Percentiles rank a stretch among this genome's conserved stretches.
phyloP scores from a whole-genome alignment of 2,113 vertebrate genomes.

The Vombatus ursinus region DNA sequence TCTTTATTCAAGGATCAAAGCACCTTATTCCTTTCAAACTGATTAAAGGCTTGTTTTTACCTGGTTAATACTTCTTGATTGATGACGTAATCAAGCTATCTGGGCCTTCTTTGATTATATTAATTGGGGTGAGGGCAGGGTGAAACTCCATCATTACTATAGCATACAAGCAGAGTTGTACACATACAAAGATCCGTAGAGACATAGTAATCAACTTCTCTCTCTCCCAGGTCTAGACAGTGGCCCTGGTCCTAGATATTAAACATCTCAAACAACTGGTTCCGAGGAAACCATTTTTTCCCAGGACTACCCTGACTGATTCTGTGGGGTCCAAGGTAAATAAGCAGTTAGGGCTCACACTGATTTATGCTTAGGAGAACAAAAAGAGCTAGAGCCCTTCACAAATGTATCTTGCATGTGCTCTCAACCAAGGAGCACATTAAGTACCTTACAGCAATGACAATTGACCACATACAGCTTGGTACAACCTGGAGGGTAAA shows the following conservation, averaged over 20 bases:
- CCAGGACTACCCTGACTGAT: neutral
- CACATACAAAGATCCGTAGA: neutral
- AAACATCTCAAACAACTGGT: neutral
- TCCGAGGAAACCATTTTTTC: neutral
- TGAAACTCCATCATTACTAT: neutral
- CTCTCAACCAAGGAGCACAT: no score
- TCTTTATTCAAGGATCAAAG: neutral
- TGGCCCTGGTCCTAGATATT: neutral
- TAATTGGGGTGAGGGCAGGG: neutral
- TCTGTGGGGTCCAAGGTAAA: neutral
- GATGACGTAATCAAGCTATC: neutral
- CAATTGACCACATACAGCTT: no score
- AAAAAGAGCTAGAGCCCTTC: constrained; percentile 67
- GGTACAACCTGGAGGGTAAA: constrained; percentile 35
- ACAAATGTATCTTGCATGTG: constrained; percentile 49
- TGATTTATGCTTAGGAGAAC: constrained; percentile 18
- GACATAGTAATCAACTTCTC: neutral
- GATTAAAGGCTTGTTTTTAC: neutral
- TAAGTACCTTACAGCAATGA: no score
- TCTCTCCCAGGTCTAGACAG: neutral
- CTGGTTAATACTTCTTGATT: neutral
- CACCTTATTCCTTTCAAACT: neutral
- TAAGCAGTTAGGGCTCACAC: constrained; percentile 14
- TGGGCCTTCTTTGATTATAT: neutral
- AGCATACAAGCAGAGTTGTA: neutral